Base-by-base conservation (phyloP, 1,140 invertebrate genomes). In the Proctacanthus coquilletti region DNA sequence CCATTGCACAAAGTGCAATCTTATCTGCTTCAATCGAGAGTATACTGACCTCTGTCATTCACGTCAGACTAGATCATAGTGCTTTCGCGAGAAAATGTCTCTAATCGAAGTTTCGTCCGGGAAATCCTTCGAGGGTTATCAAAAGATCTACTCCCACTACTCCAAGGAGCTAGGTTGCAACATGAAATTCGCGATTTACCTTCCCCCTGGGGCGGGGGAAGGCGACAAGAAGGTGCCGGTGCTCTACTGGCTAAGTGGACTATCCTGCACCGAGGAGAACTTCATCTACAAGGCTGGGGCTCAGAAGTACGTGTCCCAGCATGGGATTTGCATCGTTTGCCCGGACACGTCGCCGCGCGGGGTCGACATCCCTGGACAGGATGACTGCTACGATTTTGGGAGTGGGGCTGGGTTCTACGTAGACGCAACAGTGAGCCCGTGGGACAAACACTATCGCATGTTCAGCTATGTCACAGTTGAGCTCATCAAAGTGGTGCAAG, bases 291-390 rank as follows among this genome's bases (percentile, higher is more conserved):
- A 99, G 67, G 75, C 89, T 34, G 93, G 92, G 23, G 80, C 84
- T 45, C 95, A 98, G 66, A 72, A 72, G 60, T 78, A 77, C 52
- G 84, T 85, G 18, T 66, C 80, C 5, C 57, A 84, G 43, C 61
- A 81, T 44, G 71, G 72, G 13, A 49, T 88, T 0, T 70, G 83
- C 39, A 66, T 91, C 18, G 54, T 98, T 2, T 77, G 78, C 45
- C 92, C 94, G 5, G 95, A 98, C 55, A 98, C 95, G 0, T 97
- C 92, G 53, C 95, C 95, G 5, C 70, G 92, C 47, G 86, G 83
- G 8, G 70, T 82, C 11, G 80, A 86, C 50, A 77, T 98, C 43
- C 75, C 81, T 39, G 91, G 89, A 3, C 86, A 97, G 62, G 77
- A 84, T 50, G 88, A 91, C 33, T 67, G 69, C 17, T 96, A 80